A percentile compares a stretch with the other conserved stretches of the same genome.
Evolutionary conservation across 2,888 invertebrate genomes (phyloP).

Genomic region (Eupithecia insigniata): DNA sequence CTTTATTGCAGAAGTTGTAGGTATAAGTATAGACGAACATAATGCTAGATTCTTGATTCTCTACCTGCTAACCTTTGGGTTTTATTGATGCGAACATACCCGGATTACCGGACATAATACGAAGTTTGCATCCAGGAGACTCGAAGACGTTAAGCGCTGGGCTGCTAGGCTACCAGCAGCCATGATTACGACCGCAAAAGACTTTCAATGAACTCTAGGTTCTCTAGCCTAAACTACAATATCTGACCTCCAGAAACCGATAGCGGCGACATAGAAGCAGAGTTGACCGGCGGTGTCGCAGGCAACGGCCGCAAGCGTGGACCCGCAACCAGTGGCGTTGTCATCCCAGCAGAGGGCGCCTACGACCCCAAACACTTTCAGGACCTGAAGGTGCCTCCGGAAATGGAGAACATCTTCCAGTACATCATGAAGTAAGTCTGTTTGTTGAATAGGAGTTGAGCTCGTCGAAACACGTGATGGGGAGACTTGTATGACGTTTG

Average conservation of each 20-base stretch:
- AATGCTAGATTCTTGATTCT: no score
- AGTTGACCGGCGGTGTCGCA: slow-evolving; percentile 49
- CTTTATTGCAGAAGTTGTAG: no score
- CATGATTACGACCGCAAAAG: not conserved
- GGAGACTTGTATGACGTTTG: no score
- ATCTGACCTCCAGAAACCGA: slow-evolving; percentile 65
- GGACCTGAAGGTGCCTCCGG: slow-evolving; percentile 90
- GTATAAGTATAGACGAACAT: no score
- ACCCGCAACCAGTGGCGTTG: slow-evolving; percentile 59
- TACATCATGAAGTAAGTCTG: slow-evolving; percentile 91
- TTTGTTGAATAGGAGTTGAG: not conserved
- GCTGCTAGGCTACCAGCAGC: no score
- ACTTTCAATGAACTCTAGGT: not conserved
- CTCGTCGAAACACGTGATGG: not conserved
- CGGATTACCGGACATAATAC: no score
- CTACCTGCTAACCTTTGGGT: no score
- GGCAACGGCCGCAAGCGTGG: slow-evolving; percentile 54
- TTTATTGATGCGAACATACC: no score
- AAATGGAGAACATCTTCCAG: slow-evolving; percentile 96
- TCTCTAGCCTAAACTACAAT: not conserved
- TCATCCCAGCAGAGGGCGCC: slow-evolving; percentile 81
- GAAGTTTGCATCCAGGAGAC: not conserved
- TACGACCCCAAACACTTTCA: slow-evolving; percentile 94
- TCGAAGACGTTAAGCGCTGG: no score
- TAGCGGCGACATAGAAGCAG: slow-evolving; percentile 66